Percentiles rank a stretch among this genome's conserved stretches.
Evolutionary conservation across 2,888 invertebrate genomes (phyloP).

Genomic region (Amiota communis): DNA sequence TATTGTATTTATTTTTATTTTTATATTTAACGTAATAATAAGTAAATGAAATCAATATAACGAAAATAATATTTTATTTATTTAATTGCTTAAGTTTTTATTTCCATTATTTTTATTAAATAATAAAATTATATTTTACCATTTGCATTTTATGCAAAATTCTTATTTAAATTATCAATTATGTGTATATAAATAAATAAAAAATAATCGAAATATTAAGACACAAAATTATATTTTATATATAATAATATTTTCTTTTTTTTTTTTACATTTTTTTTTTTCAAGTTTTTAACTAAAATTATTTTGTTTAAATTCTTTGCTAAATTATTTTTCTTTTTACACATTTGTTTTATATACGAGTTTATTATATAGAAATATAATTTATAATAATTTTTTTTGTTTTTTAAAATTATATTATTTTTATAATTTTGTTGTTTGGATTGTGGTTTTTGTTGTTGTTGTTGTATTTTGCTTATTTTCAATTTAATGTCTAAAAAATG

Average conservation of each 20-base stretch:
- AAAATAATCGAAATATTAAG: background rate
- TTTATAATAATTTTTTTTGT: slow-evolving; percentile 38
- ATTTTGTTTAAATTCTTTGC: slow-evolving; percentile 28
- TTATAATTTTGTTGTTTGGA: slow-evolving; percentile 28
- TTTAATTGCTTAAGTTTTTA: slow-evolving; percentile 28
- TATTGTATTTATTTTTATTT: slow-evolving; percentile 48
- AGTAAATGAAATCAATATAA: slow-evolving; percentile 64
- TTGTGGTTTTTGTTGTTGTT: slow-evolving; percentile 12
- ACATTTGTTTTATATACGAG: background rate
- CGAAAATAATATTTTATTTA: slow-evolving; percentile 56
- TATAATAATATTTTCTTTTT: slow-evolving; percentile 26
- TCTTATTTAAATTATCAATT: slow-evolving; percentile 11
- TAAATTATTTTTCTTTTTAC: slow-evolving; percentile 29
- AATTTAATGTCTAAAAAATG: slow-evolving; percentile 36
- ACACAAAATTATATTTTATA: background rate
- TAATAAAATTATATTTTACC: background rate
- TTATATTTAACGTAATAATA: slow-evolving; percentile 62
- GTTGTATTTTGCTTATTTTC: slow-evolving; percentile 37
- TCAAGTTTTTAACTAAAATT: slow-evolving; percentile 37
- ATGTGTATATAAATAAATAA: slow-evolving; percentile 27
- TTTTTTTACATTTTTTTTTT: slow-evolving; percentile 41
- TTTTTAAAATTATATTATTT: slow-evolving; percentile 38
- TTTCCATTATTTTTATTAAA: slow-evolving; percentile 39
- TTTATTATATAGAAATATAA: slow-evolving; percentile 30
- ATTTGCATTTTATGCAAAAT: background rate